phyloP scores from a whole-genome alignment of 2,113 vertebrate genomes.

The Philantomba maxwellii region DNA sequence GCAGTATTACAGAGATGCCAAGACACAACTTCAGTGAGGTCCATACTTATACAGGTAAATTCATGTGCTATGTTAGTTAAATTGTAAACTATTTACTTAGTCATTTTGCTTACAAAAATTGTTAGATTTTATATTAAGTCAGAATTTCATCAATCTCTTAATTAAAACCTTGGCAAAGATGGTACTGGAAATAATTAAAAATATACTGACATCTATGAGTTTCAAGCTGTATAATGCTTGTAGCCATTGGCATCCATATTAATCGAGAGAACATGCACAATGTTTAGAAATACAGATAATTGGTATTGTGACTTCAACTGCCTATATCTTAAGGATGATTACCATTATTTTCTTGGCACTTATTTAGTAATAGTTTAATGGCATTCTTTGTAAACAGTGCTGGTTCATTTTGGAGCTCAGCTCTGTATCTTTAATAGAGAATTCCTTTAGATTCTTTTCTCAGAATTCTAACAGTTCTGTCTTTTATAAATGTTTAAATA shows the following conservation, averaged over 20 bases:
- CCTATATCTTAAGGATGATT: background rate
- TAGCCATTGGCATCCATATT: background rate
- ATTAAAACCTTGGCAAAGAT: conserved; percentile 1
- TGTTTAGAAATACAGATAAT: background rate
- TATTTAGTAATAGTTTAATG: background rate
- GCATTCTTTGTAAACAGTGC: background rate
- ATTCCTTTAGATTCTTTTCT: background rate
- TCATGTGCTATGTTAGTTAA: background rate
- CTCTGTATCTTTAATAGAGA: background rate
- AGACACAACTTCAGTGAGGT: background rate
- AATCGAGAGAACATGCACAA: background rate
- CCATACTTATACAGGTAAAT: conserved; percentile 46
- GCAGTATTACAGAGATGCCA: conserved; percentile 40
- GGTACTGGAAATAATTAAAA: conserved; percentile 2
- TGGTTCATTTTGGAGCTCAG: background rate
- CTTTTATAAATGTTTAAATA: background rate
- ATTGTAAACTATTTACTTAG: background rate
- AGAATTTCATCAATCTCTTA: background rate
- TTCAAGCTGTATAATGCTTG: background rate
- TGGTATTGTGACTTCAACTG: background rate
- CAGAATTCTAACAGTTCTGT: background rate
- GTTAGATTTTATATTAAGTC: background rate
- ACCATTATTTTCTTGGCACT: background rate
- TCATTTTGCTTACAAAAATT: background rate
- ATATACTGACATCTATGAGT: background rate